phyloP scores from a whole-genome alignment of 2,113 vertebrate genomes.

The Petroica traversi region DNA sequence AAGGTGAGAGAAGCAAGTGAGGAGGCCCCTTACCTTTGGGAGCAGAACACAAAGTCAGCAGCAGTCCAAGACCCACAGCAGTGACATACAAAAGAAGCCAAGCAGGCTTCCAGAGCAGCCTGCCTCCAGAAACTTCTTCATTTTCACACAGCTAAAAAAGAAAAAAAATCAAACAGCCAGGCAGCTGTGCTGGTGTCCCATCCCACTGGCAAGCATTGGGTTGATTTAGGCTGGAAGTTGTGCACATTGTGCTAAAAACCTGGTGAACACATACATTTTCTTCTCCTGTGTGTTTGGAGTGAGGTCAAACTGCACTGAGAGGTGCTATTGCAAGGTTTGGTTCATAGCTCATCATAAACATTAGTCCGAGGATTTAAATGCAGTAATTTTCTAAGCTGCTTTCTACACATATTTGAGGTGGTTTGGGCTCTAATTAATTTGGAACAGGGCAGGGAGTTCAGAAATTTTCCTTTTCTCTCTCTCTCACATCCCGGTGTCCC shows the following conservation, averaged over 20 bases:
- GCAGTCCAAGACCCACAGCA: not conserved
- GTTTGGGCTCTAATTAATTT: constrained; percentile 46
- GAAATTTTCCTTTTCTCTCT: constrained; percentile 1
- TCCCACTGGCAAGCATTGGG: not conserved
- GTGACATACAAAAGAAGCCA: not conserved
- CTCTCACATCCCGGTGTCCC: constrained; percentile 15
- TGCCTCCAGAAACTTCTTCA: not conserved
- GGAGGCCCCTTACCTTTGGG: not conserved
- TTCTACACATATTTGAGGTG: not conserved
- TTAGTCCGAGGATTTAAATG: not conserved
- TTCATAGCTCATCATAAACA: not conserved
- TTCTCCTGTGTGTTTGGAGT: not conserved
- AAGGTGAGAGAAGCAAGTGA: not conserved
- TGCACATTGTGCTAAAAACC: not conserved
- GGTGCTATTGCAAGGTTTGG: not conserved
- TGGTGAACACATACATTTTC: not conserved
- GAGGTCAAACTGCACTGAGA: not conserved
- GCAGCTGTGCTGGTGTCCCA: not conserved
- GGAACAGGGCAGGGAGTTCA: not conserved
- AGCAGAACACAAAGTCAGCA: not conserved
- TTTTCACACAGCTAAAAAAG: not conserved
- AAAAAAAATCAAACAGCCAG: not conserved
- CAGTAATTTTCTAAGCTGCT: not conserved
- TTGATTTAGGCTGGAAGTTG: not conserved
- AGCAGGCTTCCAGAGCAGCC: not conserved